Base-by-base conservation (phyloP, 2,888 invertebrate genomes). In the Crocallis elinguaria region DNA sequence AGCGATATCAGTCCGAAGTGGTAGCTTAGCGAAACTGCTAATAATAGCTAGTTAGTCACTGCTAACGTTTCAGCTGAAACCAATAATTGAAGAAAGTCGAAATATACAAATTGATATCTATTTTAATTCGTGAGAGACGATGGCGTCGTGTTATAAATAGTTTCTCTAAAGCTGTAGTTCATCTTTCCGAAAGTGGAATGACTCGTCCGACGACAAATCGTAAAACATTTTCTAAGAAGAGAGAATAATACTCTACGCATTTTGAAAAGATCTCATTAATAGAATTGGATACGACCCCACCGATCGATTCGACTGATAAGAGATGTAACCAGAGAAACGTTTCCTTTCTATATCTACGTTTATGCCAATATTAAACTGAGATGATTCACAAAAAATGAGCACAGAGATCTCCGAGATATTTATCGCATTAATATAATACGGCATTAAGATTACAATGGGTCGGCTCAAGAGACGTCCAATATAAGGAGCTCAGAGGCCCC, bases 391-490 rank as follows among this genome's bases (percentile, higher is more conserved):
- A 85, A 86, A 87, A 81, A 76, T 77, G 79, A 84, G 77, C 75
- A 67, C 78, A 77, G 80, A 82, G 75, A 75, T 82, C 81, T 82
- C 60, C 63, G 75, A 86, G 90, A 91, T 91, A 84, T 90, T 88
- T 91, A 91, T 91, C 91, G 90, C 86, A 89, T 91, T 90, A 90
- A 89, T 90, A 88, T 90, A 88, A 89, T 89, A 88, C 82, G 74
- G 88, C 84, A 89, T 90, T 91, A 89, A 86, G 88, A 87, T 86
- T 80, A 91, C 90, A 91, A 91, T 90, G 82, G 88, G 71, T 69
- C 81, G 88, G 88, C 84, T 89, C 85, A 82, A 85, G 85, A 88
- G 84, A 86, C 86, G 86, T 81, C 86, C 89, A 90, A 89, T 88
- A 86, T 89, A 87, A 86, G 87, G 79, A 83, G 87, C 88, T 88